Percentiles rank a stretch among this genome's conserved stretches.
phyloP scores from a whole-genome alignment of 2,113 vertebrate genomes.

The Climacteris rufus region DNA sequence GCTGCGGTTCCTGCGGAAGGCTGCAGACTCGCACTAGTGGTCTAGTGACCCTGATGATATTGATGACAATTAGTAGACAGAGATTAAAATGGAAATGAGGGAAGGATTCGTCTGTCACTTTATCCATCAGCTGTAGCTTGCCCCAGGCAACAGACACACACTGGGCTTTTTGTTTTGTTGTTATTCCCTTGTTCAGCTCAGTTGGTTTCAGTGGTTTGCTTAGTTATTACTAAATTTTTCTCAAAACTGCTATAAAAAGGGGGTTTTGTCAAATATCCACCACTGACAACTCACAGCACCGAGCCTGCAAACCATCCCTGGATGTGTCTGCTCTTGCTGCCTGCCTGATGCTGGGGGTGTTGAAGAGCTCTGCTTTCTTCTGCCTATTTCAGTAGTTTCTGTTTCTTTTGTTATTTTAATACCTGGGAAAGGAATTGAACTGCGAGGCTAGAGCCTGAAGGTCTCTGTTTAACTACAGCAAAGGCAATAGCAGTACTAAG shows the following conservation, averaged over 20 bases:
- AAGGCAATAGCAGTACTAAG: not conserved
- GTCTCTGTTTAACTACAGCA: not conserved
- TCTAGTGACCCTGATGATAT: constrained; percentile 70
- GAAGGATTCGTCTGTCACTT: constrained; percentile 68
- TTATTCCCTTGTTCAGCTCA: constrained; percentile 68
- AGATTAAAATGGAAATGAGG: constrained; percentile 75
- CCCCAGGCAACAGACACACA: constrained; percentile 67
- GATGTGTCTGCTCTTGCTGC: not conserved
- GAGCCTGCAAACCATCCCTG: not conserved
- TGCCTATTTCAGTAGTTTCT: not conserved
- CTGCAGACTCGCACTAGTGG: constrained; percentile 55
- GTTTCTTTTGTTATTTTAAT: constrained; percentile 32
- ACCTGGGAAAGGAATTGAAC: not conserved
- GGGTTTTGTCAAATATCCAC: not conserved
- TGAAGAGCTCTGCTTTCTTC: not conserved
- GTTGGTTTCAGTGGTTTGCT: constrained; percentile 27
- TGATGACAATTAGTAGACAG: constrained; percentile 73
- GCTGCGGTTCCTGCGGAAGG: not conserved
- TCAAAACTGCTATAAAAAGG: constrained; percentile 28
- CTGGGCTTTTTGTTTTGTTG: constrained; percentile 69
- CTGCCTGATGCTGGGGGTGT: not conserved
- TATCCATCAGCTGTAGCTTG: constrained; percentile 71
- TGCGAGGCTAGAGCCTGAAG: not conserved
- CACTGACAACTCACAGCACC: not conserved
- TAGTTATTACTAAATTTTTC: constrained; percentile 42